Evolutionary conservation across 2,113 vertebrate genomes (phyloP).

Genomic region (Catharus minimus): DNA sequence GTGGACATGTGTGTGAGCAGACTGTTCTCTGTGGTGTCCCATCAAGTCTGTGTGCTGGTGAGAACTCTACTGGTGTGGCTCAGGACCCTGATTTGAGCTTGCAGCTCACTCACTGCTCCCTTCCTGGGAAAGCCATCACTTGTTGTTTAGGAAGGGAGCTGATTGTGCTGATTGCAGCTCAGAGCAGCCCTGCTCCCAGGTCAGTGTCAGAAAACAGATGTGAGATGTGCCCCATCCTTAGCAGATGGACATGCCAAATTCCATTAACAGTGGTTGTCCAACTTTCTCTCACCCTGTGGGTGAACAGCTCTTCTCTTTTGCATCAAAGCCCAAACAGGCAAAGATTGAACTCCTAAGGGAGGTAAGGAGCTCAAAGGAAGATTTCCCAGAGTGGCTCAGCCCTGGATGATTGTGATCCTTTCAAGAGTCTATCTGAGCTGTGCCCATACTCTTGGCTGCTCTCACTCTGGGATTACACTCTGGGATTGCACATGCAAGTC

Average conservation of each 20-base stretch:
- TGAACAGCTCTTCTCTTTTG: neutral
- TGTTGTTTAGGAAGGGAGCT: neutral
- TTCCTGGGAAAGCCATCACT: neutral
- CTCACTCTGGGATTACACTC: neutral
- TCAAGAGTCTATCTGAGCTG: neutral
- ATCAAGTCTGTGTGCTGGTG: neutral
- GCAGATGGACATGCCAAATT: slow-evolving; percentile 25
- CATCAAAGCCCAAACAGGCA: neutral
- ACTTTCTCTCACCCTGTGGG: neutral
- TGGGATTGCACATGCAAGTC: neutral
- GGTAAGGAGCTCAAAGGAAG: neutral
- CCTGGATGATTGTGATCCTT: neutral
- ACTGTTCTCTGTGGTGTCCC: neutral
- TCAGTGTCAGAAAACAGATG: slow-evolving; percentile 21
- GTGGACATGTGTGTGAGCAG: neutral
- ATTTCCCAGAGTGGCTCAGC: too few species aligned
- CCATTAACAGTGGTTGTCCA: neutral
- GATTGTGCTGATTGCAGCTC: neutral
- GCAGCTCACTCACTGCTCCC: neutral
- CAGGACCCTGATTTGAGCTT: neutral
- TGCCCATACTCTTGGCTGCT: fast-evolving
- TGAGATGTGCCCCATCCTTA: neutral
- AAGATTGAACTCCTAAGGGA: neutral
- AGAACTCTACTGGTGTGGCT: neutral
- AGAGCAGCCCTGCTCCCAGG: neutral